Percentiles rank a stretch among this genome's conserved stretches.
Evolutionary conservation across 2,797 vertebrate genomes (phyloP).

Genomic region (Euthynnus affinis): DNA sequence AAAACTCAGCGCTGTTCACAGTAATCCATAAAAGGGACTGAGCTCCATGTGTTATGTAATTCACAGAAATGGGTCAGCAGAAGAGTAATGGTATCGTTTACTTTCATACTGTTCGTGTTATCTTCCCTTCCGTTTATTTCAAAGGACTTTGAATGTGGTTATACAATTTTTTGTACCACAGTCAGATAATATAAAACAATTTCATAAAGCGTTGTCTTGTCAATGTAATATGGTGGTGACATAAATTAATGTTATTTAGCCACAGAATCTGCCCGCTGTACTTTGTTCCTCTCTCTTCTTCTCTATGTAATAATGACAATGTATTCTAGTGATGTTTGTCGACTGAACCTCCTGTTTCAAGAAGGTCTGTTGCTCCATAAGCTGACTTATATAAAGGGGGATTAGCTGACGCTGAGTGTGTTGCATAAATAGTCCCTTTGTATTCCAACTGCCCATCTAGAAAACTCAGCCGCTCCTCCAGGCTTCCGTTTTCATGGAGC

Average conservation of each 20-base stretch:
- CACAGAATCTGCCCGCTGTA: neutral
- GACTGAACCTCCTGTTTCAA: slow-evolving; percentile 28
- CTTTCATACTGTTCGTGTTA: neutral
- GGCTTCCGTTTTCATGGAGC: slow-evolving; percentile 26
- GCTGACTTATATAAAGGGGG: slow-evolving; percentile 76
- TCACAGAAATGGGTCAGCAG: slow-evolving; percentile 56
- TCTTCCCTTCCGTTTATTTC: neutral
- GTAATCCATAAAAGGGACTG: slow-evolving; percentile 26
- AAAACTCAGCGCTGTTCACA: slow-evolving; percentile 14
- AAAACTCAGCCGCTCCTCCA: slow-evolving; percentile 28
- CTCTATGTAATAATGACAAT: neutral
- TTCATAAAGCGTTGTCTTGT: neutral
- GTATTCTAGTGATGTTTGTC: slow-evolving; percentile 21
- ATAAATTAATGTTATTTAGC: slow-evolving; percentile 17
- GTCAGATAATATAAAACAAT: neutral
- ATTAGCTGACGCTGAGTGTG: slow-evolving; percentile 52
- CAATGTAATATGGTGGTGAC: neutral
- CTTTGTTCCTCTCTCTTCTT: neutral
- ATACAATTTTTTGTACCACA: neutral
- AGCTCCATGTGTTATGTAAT: slow-evolving; percentile 64
- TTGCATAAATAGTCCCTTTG: slow-evolving; percentile 65
- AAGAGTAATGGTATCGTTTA: slow-evolving; percentile 7
- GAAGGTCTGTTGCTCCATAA: slow-evolving; percentile 59
- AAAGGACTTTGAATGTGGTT: neutral
- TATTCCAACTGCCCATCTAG: slow-evolving; percentile 43